Evolutionary conservation across 2,113 vertebrate genomes (phyloP).

Genomic region (Myotis lucifugus): DNA sequence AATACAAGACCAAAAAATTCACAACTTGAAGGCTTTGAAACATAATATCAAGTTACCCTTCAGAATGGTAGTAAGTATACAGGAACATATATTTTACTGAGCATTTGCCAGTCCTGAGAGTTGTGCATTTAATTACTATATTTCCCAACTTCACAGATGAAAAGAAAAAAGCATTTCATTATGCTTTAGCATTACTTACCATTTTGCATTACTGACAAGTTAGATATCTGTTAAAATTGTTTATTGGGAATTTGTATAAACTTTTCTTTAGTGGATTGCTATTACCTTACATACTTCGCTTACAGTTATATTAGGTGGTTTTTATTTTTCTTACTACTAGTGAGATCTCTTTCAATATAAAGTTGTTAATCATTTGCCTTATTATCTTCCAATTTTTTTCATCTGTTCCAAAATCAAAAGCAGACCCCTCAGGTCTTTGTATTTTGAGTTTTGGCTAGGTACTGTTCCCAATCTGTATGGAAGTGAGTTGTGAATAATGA

Average conservation of each 20-base stretch:
- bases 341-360: background rate
- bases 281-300: background rate
- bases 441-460: slow-evolving; percentile 65
- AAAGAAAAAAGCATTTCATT: background rate
- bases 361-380: background rate
- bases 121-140: background rate
- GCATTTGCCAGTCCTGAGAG: background rate
- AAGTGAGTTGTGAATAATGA: slow-evolving; percentile 82
- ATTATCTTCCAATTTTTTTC: background rate
- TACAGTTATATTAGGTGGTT: background rate
- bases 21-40: background rate
- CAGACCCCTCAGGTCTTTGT: slow-evolving; percentile 75
- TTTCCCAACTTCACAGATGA: background rate
- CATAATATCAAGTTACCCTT: background rate
- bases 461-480: slow-evolving; percentile 80
- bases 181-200: background rate
- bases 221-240: background rate
- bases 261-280: background rate
- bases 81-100: background rate
- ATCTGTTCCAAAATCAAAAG: slow-evolving; percentile 70
- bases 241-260: background rate
- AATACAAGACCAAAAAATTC: background rate
- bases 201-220: background rate
- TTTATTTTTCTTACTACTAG: background rate
- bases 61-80: background rate